Evolutionary conservation across 2,888 invertebrate genomes (phyloP).

Genomic region (Seira ritae): DNA sequence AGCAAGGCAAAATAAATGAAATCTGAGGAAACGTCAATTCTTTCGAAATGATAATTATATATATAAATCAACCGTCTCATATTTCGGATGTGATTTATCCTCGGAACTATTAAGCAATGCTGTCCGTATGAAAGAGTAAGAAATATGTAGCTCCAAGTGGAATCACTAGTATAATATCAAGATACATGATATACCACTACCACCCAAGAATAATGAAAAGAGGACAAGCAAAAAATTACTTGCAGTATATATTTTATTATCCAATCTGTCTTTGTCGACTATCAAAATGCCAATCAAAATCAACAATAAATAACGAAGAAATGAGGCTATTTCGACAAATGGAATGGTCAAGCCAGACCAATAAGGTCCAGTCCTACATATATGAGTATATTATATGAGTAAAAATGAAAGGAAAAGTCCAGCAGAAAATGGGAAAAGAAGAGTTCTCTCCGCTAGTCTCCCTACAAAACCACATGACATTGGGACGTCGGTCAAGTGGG

Average conservation of each 20-base stretch:
- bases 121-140: neutral
- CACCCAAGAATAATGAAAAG: neutral
- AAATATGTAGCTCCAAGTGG: neutral
- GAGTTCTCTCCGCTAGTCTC: conserved; percentile 33
- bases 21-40: neutral
- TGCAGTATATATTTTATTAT: conserved; percentile 47
- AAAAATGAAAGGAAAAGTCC: conserved; percentile 13
- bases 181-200: too few relatives aligned
- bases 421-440: conserved; percentile 13
- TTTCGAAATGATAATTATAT: conserved; percentile 9
- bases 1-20: neutral
- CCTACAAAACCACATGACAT: conserved; percentile 9
- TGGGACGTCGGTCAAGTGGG: conserved; percentile 12
- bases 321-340: conserved; percentile 58
- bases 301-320: conserved; percentile 58
- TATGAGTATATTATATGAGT: conserved; percentile 16
- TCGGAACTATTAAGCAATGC: neutral
- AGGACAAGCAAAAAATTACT: conserved; percentile 30
- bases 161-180: too few relatives aligned
- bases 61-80: conserved; percentile 4
- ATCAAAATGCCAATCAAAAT: conserved; percentile 62
- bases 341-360: conserved; percentile 9
- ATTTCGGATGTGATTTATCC: neutral
- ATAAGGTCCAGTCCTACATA: too few relatives aligned
- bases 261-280: conserved; percentile 59